Percentiles rank a stretch among this genome's conserved stretches.
Conservation (phyloP, 2,888 invertebrate genomes). For the Heliconius sara region DNA sequence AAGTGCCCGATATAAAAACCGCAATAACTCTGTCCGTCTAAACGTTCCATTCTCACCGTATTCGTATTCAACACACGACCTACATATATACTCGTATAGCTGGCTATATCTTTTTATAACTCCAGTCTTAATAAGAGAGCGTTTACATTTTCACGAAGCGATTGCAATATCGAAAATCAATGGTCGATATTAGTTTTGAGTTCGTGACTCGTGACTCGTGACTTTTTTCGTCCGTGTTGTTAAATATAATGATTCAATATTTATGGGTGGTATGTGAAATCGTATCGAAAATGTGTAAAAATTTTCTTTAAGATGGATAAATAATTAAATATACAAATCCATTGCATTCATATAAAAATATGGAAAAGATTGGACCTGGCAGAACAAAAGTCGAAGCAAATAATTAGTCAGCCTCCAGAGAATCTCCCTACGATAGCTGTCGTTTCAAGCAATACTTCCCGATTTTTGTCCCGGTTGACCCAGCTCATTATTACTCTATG, state of each 20-base stretch:
- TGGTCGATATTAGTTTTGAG: constrained; percentile 27
- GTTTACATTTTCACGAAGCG: constrained; percentile 43
- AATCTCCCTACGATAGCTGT: not conserved
- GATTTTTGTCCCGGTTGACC: not conserved
- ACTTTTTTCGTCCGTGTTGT: constrained; percentile 5
- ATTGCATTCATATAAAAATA: not conserved
- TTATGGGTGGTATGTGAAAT: not conserved
- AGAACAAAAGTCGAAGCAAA: too few relatives aligned
- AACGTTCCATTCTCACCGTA: constrained; percentile 63
- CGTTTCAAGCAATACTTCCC: not conserved
- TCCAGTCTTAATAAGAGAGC: constrained; percentile 72
- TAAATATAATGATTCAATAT: constrained; percentile 17
- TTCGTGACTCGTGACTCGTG: constrained; percentile 24
- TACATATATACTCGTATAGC: constrained; percentile 28
- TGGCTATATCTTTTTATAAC: constrained; percentile 66
- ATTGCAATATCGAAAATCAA: constrained; percentile 36
- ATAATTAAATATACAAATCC: not conserved
- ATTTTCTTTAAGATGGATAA: not conserved
- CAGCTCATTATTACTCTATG: not conserved
- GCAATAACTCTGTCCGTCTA: constrained; percentile 68
- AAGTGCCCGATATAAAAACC: constrained; percentile 75
- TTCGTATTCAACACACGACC: constrained; percentile 73
- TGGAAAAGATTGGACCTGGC: not conserved
- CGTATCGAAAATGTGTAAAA: not conserved
- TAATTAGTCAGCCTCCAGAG: too few relatives aligned